Evolutionary conservation across 2,888 invertebrate species (phyloP).

Genomic region (Trachelus tabidus): DNA sequence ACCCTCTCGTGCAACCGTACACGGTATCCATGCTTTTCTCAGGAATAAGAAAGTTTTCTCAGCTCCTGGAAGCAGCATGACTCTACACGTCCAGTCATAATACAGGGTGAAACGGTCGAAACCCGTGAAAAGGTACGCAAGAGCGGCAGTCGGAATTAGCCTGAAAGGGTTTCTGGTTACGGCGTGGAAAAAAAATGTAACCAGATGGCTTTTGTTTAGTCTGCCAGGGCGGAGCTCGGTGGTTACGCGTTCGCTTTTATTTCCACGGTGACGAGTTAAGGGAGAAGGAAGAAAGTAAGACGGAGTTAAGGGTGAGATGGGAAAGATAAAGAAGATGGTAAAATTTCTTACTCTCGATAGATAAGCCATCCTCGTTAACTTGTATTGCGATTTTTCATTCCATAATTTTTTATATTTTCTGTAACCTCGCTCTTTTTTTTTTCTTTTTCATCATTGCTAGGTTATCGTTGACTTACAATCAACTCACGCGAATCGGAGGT

Average conservation of each 20-base stretch:
- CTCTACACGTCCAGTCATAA: constrained; percentile 3
- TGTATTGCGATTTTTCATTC: not conserved
- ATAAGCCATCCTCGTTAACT: not conserved
- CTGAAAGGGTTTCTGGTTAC: constrained; percentile 38
- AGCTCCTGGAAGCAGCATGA: not conserved
- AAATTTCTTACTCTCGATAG: not conserved
- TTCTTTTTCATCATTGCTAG: not conserved
- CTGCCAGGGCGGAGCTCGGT: constrained; percentile 34
- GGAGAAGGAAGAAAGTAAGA: not conserved
- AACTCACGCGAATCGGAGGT: no score
- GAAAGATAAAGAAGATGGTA: not conserved
- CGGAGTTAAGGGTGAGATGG: not conserved
- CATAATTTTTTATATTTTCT: not conserved
- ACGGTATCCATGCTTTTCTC: not conserved
- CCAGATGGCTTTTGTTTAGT: constrained; percentile 56
- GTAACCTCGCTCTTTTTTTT: not conserved
- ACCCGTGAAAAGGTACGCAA: constrained; percentile 6
- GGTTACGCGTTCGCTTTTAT: constrained; percentile 18
- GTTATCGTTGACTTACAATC: no score
- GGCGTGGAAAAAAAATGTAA: constrained; percentile 33
- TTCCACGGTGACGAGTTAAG: constrained; percentile 5
- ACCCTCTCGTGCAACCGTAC: not conserved
- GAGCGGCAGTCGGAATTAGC: constrained; percentile 28
- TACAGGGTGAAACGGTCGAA: constrained; percentile 3
- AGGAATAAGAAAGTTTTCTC: not conserved